Conservation (phyloP, 2,113 vertebrate genomes). For the Scolopax mira region DNA sequence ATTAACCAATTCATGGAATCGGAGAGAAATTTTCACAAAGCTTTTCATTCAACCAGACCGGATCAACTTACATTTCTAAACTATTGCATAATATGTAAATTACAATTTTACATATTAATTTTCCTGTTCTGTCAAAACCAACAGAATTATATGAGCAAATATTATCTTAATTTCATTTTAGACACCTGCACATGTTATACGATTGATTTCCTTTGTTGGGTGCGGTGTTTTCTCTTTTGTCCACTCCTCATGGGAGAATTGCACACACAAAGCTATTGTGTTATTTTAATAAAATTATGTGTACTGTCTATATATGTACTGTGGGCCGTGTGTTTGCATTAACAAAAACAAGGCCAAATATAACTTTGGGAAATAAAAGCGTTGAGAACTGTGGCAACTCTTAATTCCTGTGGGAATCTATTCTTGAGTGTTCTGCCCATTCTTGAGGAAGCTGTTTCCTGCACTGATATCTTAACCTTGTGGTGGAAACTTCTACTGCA, state of each 20-base stretch:
- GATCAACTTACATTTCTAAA: not conserved
- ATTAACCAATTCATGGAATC: not conserved
- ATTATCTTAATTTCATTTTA: conserved; percentile 37
- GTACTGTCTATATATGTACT: not conserved
- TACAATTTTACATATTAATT: conserved; percentile 19
- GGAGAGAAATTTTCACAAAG: not conserved
- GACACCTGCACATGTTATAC: not conserved
- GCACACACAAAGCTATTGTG: not conserved
- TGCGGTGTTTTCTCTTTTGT: not conserved
- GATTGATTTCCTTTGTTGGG: conserved; percentile 22
- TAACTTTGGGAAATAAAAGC: not conserved
- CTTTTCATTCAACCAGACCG: not conserved
- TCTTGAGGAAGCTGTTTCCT: not conserved
- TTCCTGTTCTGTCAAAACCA: conserved; percentile 21
- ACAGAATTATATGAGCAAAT: conserved; percentile 38
- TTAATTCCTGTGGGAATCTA: not conserved
- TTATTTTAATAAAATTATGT: conserved; percentile 36
- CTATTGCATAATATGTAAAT: conserved; percentile 22
- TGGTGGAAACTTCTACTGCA: not conserved
- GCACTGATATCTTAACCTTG: not conserved
- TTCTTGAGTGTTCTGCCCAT: not conserved
- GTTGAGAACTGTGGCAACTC: not conserved
- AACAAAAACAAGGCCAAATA: not conserved
- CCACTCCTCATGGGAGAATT: not conserved
- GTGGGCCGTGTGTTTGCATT: not conserved